phyloP scores from a whole-genome alignment of 1,140 invertebrate genomes.

The Lethocerus indicus region DNA sequence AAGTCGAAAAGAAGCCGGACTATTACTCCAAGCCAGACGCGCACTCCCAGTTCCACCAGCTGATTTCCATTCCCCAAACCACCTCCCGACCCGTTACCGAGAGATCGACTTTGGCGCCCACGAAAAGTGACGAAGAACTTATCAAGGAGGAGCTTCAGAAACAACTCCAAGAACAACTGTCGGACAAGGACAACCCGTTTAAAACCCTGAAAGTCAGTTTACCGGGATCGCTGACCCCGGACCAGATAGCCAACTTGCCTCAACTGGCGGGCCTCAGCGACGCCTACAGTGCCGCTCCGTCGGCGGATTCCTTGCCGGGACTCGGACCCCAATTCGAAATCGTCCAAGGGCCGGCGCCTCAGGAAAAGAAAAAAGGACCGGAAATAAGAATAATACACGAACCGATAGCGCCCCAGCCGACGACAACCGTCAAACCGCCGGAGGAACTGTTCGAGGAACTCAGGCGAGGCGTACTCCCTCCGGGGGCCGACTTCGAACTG shows the following conservation, averaged over 20 bases:
- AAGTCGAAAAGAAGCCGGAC: too few relatives aligned
- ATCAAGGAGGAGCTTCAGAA: slow-evolving; percentile 15
- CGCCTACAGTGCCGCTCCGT: slow-evolving; percentile 1
- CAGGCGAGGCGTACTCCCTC: slow-evolving; percentile 54
- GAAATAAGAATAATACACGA: slow-evolving; percentile 18
- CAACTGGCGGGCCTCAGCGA: slow-evolving; percentile 4
- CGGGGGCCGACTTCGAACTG: slow-evolving; percentile 57
- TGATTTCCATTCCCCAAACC: too few relatives aligned
- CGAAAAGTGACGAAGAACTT: slow-evolving; percentile 6
- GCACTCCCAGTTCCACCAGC: too few relatives aligned
- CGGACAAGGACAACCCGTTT: slow-evolving; percentile 14
- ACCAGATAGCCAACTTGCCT: slow-evolving; percentile 14
- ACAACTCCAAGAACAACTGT: slow-evolving; percentile 14
- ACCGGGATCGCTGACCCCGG: slow-evolving; percentile 10
- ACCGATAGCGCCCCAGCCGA: slow-evolving; percentile 19
- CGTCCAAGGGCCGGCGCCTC: background rate
- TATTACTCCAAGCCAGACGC: too few relatives aligned
- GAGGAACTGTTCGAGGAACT: slow-evolving; percentile 47
- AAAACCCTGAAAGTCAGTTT: slow-evolving; percentile 14
- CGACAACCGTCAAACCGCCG: slow-evolving; percentile 29
- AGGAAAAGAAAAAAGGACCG: slow-evolving; percentile 11
- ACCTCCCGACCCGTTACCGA: too few relatives aligned
- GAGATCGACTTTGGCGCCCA: slow-evolving; percentile 4
- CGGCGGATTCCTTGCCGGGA: background rate
- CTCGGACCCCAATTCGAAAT: background rate